Evolutionary conservation across 2,888 invertebrate genomes (phyloP), one percentile per base, ranked within the genome.

Genomic region (Mythimna ferrago): DNA sequence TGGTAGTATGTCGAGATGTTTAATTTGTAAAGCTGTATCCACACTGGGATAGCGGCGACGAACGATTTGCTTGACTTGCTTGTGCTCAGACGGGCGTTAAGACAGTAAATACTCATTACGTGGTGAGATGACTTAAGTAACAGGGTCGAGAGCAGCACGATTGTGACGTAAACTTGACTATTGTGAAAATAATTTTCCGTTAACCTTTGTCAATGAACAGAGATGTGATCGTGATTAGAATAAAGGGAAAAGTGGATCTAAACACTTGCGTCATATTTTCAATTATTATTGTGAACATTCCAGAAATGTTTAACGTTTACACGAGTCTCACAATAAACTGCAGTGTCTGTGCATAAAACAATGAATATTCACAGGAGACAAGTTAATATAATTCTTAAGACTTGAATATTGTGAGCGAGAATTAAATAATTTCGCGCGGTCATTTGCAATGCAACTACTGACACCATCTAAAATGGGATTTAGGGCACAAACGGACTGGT

Each of bases 381-480:
- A 66, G 54, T 58, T 61, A 70, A 60, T 81, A 54, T 56, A 35
- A 77, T 56, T 65, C 67, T 53, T 66, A 82, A 78, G 48, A 48
- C 56, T 72, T 57, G 44, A 58, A 58, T 54, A 80, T 21, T 62
- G 63, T 19, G 38, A 66, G 41, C 61, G 57, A 79, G 56, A 83
- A 56, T 67, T 38, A 63, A 68, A 79, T 60, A 61, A 58, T 38
- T 69, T 54, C 16, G 21, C 41, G 60, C 41, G 48, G 35, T 68
- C 69, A 56, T 70, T 70, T 83, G 53, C 38, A 80, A 70, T 60
- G 61, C 61, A 69, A 69, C 64, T 61, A 41, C 62, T 11, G 51
- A 57, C 63, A 64, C 21, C 44, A 64, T 61, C 57, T 83, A 83
- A 66, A 80, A 67, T 60, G 26, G 67, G 57, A 74, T 80, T 67